Evolutionary conservation across 92 coral and sea anemone genomes (phyloP).

Genomic region (Porites lobata): DNA sequence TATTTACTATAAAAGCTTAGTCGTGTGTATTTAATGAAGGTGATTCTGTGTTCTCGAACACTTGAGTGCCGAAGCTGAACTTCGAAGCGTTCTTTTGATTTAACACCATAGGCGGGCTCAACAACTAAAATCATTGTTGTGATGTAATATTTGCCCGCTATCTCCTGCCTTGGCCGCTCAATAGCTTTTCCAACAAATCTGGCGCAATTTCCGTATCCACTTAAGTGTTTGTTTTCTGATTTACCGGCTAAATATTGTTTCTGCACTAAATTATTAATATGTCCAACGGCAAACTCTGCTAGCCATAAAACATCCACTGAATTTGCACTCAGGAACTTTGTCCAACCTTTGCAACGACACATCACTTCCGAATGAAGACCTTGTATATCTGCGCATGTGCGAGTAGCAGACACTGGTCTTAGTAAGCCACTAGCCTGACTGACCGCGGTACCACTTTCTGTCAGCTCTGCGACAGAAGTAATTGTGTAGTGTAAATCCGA

Average conservation of each 20-base stretch:
- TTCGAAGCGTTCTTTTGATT: conserved; percentile 85
- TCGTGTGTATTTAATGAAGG: conserved; percentile 71
- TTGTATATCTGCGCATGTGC: conserved; percentile 92
- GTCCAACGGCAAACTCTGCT: no score
- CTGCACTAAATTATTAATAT: no score
- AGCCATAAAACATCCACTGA: no score
- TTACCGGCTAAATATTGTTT: no score
- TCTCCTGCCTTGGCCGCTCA: no score
- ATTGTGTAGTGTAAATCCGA: no score
- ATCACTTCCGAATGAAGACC: conserved; percentile 83
- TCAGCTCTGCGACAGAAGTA: no score
- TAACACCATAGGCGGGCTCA: conserved; percentile 84
- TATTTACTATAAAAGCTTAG: conserved; percentile 88
- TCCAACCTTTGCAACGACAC: conserved; percentile 94
- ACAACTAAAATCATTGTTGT: conserved; percentile 79
- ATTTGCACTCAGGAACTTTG: conserved; percentile 63
- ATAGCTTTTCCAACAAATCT: no score
- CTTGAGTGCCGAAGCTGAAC: conserved; percentile 80
- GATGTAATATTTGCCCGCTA: no score
- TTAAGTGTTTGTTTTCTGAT: no score
- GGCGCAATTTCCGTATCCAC: no score
- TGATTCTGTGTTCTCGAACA: conserved; percentile 66
- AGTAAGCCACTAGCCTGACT: conserved; percentile 74
- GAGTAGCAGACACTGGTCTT: conserved; percentile 77
- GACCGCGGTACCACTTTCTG: no score